These are phyloP conservation scores for Archilochus colubris DNA, from an alignment of 2,113 vertebrate genomes.

Conservation along the genomic window DNA sequence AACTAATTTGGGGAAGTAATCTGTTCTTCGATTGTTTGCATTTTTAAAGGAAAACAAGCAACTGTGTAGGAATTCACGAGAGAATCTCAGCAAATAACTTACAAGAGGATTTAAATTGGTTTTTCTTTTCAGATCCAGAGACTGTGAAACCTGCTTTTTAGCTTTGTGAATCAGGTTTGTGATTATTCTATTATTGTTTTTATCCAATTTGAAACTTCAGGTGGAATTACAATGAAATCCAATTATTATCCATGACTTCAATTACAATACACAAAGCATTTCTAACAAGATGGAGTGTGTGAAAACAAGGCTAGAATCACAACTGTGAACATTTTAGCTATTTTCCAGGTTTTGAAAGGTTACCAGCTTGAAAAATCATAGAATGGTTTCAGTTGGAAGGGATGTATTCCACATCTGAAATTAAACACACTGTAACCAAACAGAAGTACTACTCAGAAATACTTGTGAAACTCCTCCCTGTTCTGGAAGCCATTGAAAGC, in stretches of 20 bases:
- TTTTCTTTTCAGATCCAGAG: background rate
- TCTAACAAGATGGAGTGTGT: background rate
- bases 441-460: background rate
- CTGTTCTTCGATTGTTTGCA: conserved; percentile 15
- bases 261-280: background rate
- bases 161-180: background rate
- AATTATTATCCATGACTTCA: background rate
- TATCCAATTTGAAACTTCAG: background rate
- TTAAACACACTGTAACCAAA: background rate
- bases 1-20: conserved; percentile 16
- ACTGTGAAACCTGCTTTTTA: background rate
- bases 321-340: background rate
- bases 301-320: background rate
- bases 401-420: background rate
- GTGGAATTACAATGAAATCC: background rate
- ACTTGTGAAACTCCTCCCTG: background rate
- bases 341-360: background rate
- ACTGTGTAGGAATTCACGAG: background rate
- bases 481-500: background rate
- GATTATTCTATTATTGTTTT: background rate
- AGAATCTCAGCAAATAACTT: background rate
- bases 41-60: conserved; percentile 32
- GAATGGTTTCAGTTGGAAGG: too few species aligned
- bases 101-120: background rate
- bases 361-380: background rate